Percentiles rank a stretch among this genome's conserved stretches.
Conservation (phyloP, 2,113 vertebrate species). For the Cromileptes altivelis region DNA sequence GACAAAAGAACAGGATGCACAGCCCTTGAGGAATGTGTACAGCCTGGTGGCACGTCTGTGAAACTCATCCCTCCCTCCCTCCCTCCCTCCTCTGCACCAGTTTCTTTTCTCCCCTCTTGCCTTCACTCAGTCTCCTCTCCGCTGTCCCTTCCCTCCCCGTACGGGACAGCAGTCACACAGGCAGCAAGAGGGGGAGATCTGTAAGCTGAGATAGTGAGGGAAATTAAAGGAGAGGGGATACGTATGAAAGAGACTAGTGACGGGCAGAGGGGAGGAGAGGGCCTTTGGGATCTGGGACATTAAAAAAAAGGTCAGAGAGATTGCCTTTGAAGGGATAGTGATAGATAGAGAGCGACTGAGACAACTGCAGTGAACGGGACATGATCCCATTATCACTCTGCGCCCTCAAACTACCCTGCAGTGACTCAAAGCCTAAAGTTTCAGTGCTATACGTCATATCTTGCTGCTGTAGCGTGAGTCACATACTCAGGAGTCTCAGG, state of each 20-base stretch:
- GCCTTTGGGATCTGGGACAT: slow-evolving; percentile 41
- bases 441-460: slow-evolving; percentile 31
- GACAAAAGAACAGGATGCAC: slow-evolving; percentile 85
- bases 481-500: slow-evolving; percentile 30
- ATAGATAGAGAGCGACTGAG: slow-evolving; percentile 1
- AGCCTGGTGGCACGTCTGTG: slow-evolving; percentile 75
- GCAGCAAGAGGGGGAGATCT: slow-evolving; percentile 27
- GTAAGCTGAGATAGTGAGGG: slow-evolving; percentile 50
- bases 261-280: slow-evolving; percentile 5
- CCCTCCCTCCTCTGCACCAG: slow-evolving; percentile 8
- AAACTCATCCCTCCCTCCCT: slow-evolving; percentile 67
- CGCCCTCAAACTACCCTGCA: slow-evolving; percentile 15
- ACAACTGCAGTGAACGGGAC: not conserved
- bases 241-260: slow-evolving; percentile 29
- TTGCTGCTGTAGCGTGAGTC: slow-evolving; percentile 45
- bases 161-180: slow-evolving; percentile 43
- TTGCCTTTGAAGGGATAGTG: slow-evolving; percentile 29
- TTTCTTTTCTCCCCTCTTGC: slow-evolving; percentile 19
- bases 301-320: slow-evolving; percentile 35
- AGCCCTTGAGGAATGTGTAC: slow-evolving; percentile 83
- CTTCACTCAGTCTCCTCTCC: slow-evolving; percentile 2
- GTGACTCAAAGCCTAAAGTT: slow-evolving; percentile 18
- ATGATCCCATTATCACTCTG: slow-evolving; percentile 24
- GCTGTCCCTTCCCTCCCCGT: slow-evolving; percentile 7
- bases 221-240: slow-evolving; percentile 50